Conservation (phyloP, 2,113 vertebrate species). For the Poeciliopsis retropinna region DNA sequence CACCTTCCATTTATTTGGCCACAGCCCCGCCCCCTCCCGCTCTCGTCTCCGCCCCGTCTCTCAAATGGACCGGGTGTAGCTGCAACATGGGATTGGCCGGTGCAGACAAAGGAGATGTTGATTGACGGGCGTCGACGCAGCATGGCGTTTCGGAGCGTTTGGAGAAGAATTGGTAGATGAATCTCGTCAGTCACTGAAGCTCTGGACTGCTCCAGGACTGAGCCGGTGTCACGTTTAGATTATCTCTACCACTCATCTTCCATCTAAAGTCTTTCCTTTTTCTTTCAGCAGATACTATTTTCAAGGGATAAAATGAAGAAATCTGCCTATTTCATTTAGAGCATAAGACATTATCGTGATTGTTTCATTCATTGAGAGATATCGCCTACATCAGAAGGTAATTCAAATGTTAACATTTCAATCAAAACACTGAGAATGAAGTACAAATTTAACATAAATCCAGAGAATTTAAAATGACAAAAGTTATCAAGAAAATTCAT, state of each 20-base stretch:
- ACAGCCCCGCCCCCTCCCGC: neutral
- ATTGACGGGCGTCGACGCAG: conserved; percentile 61
- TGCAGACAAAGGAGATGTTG: conserved; percentile 45
- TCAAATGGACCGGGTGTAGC: conserved; percentile 34
- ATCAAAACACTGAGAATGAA: too few species aligned
- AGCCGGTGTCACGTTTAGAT: conserved; percentile 26
- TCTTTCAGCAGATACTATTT: too few species aligned
- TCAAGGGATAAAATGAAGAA: neutral
- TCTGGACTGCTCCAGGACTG: conserved; percentile 26
- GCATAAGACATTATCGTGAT: neutral
- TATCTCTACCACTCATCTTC: conserved; percentile 40
- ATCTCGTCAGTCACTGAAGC: conserved; percentile 30
- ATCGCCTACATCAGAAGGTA: neutral
- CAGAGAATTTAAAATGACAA: too few species aligned
- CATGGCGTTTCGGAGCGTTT: conserved; percentile 23
- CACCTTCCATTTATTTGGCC: conserved; percentile 1
- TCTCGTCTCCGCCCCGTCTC: conserved; percentile 1
- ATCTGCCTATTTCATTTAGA: neutral
- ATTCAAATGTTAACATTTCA: neutral
- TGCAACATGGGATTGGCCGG: conserved; percentile 53
- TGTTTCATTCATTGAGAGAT: neutral
- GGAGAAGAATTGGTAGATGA: conserved; percentile 14
- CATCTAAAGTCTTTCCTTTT: conserved; percentile 18
- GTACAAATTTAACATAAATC: too few species aligned
- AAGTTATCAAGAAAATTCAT: too few species aligned